Evolutionary conservation across 2,888 invertebrate species (phyloP).

Genomic region (Epinotia brunnichana): DNA sequence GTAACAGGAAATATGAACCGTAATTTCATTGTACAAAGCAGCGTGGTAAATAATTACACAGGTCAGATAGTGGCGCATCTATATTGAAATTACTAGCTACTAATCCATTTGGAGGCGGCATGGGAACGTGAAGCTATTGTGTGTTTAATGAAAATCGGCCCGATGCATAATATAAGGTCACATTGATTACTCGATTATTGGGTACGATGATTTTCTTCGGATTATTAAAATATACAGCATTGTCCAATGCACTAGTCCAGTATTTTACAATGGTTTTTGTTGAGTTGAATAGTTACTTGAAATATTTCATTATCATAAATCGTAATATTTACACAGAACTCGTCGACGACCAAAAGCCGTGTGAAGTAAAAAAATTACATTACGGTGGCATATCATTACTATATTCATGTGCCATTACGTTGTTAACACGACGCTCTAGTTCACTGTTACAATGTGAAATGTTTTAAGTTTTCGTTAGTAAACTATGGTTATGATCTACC

Average conservation of each 20-base stretch:
- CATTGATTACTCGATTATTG: conserved; percentile 57
- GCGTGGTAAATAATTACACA: conserved; percentile 63
- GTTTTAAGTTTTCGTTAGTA: conserved; percentile 31
- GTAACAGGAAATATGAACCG: conserved; percentile 63
- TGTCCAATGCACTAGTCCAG: conserved; percentile 11
- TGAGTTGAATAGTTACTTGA: background rate
- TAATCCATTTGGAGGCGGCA: conserved; percentile 54
- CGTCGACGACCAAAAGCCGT: conserved; percentile 18
- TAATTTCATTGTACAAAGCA: conserved; percentile 63
- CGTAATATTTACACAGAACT: background rate
- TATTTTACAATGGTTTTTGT: conserved; percentile 2
- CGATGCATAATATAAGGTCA: conserved; percentile 48
- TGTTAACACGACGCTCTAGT: conserved; percentile 40
- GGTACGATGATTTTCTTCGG: conserved; percentile 27
- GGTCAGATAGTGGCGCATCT: conserved; percentile 49
- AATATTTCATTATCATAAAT: conserved; percentile 14
- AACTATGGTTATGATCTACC: conserved; percentile 19
- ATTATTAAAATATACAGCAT: conserved; percentile 24
- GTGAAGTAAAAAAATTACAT: conserved; percentile 23
- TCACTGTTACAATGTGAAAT: conserved; percentile 26
- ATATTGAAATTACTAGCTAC: conserved; percentile 53
- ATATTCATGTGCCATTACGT: conserved; percentile 28
- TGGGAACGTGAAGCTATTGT: conserved; percentile 59
- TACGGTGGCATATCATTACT: conserved; percentile 37
- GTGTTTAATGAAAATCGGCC: conserved; percentile 59